phyloP scores from a whole-genome alignment of 2,113 vertebrate genomes.

The Canis aureus region DNA sequence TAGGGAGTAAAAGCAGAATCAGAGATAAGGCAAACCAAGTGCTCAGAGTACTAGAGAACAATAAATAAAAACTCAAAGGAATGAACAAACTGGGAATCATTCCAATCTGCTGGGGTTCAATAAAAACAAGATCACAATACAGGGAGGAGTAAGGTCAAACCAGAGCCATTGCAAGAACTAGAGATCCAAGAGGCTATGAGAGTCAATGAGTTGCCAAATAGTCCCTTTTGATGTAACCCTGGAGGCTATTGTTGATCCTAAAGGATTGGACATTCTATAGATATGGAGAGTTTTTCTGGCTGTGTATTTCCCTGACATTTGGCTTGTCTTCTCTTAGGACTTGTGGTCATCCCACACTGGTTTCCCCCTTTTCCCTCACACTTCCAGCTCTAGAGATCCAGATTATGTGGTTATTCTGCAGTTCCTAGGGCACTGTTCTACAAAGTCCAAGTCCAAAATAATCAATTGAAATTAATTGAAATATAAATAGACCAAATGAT shows the following conservation, averaged over 20 bases:
- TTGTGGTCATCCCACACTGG: neutral
- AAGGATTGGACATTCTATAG: neutral
- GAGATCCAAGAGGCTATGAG: neutral
- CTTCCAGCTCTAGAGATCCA: neutral
- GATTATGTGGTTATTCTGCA: neutral
- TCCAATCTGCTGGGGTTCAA: neutral
- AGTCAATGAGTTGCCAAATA: neutral
- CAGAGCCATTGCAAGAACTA: neutral
- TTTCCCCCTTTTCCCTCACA: neutral
- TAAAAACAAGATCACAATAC: neutral
- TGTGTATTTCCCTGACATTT: neutral
- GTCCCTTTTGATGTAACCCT: neutral
- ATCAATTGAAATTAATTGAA: conserved; percentile 54
- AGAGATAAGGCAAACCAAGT: neutral
- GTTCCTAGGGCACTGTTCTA: neutral
- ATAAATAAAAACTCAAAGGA: neutral
- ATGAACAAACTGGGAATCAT: neutral
- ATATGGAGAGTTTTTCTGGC: neutral
- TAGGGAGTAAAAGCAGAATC: neutral
- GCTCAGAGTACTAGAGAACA: neutral
- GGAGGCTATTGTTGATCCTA: neutral
- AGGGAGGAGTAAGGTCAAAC: neutral
- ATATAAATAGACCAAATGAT: conserved; percentile 25
- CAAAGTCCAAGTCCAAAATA: neutral
- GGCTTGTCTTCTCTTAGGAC: neutral